A percentile compares a stretch with the other conserved stretches of the same genome.
Evolutionary conservation across 2,888 invertebrate genomes (phyloP).

Genomic region (Conus canariensis): DNA sequence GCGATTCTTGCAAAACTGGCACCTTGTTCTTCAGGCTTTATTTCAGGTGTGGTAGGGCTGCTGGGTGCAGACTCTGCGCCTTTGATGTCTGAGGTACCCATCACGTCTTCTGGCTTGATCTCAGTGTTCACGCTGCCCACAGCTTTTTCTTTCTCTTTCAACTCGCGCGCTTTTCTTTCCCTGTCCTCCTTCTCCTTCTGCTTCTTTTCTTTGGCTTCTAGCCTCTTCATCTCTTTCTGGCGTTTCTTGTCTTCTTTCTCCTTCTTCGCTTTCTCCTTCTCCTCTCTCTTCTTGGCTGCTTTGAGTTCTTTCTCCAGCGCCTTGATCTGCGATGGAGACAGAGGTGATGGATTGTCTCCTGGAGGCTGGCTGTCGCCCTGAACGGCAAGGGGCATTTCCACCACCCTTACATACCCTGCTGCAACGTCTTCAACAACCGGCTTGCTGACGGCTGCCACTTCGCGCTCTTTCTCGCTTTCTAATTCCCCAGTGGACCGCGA

Average conservation of each 20-base stretch:
- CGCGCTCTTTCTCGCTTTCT: background rate
- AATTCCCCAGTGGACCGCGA: background rate
- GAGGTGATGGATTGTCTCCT: background rate
- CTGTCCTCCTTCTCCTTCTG: conserved; percentile 26
- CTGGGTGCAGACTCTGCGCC: background rate
- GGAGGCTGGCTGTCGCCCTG: background rate
- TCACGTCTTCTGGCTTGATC: background rate
- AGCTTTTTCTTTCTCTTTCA: background rate
- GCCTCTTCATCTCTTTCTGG: conserved; percentile 29
- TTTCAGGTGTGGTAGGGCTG: background rate
- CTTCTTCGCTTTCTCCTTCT: conserved; percentile 26
- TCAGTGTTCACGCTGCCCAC: background rate
- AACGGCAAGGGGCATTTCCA: background rate
- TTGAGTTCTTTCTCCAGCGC: conserved; percentile 29
- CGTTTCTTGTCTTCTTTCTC: conserved; percentile 36
- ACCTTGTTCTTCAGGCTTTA: background rate
- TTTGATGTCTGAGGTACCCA: background rate
- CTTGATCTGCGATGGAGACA: conserved; percentile 31
- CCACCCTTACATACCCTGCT: background rate
- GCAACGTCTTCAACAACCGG: background rate
- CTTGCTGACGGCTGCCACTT: background rate
- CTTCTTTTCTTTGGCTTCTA: conserved; percentile 37
- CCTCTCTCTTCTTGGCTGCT: conserved; percentile 31
- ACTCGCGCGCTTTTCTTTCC: background rate
- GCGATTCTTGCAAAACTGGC: background rate